Evolutionary conservation across 2,113 vertebrate species (phyloP), one percentile per base, ranked within the genome.

Genomic region (Cyanocitta stelleri): DNA sequence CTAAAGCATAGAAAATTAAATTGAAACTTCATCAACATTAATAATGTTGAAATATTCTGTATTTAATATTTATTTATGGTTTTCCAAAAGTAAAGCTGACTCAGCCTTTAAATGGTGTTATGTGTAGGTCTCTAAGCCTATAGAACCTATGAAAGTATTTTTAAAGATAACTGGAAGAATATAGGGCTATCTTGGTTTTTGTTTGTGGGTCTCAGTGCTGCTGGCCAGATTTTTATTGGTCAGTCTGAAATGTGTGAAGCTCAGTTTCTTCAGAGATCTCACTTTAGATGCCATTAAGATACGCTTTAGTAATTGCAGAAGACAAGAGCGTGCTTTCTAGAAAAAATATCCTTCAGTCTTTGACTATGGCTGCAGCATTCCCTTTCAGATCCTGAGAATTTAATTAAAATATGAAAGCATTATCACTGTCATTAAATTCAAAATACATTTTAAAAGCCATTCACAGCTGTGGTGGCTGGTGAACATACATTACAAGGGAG

Each of bases 211-310:
- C 61, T 80, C 37, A 98, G 74, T 97, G 71, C 91, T 97, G 23
- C 77, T 98, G 80, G 95, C 90, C 49, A 97, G 92, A 49, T 98
- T 98, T 92, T 97, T 91, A 84, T 96, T 85, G 56, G 29, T 49
- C 52, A 94, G 85, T 68, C 80, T 98, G 59, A 91, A 97, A 85
- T 86, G 61, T 24, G 27, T 97, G 78, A 98, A 98, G 92, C 85
- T 98, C 54, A 98, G 29, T 95, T 98, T 98, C 96, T 98, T 96
- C 63, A 95, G 93, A 91, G 61, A 89, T 77, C 33, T 97, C 49
- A 96, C 85, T 49, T 48, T 54, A 71, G 75, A 96, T 91, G 91
- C 75, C 33, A 87, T 94, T 93, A 52, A 95, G 94, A 98, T 96
- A 48, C 80, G 97, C 81, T 97, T 88, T 69, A 90, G 87, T 84